A percentile compares a stretch with the other conserved stretches of the same genome.
phyloP scores from a whole-genome alignment of 92 coral and sea anemone species.

The Umimayanthus kanabou region DNA sequence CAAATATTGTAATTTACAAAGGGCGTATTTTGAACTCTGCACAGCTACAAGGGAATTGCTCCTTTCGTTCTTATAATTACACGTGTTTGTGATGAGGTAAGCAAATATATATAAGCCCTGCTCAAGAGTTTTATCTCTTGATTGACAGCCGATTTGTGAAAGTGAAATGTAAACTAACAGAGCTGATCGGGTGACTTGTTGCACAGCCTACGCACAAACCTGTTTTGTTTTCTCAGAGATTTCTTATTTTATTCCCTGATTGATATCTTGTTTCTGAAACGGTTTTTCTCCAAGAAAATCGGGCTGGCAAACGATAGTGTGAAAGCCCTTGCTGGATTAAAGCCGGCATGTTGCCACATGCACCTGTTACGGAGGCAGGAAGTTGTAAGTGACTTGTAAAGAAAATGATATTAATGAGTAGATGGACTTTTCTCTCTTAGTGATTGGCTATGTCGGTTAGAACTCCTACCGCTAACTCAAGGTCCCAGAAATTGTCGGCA shows the following conservation, averaged over 20 bases:
- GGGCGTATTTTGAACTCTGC: too few relatives aligned
- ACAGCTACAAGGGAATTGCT: background rate
- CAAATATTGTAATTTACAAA: background rate
- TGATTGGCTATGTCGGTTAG: background rate
- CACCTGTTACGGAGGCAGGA: background rate
- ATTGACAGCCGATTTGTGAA: background rate
- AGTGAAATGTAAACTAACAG: background rate
- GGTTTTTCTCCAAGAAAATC: background rate
- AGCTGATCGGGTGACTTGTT: background rate
- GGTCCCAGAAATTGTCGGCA: too few relatives aligned
- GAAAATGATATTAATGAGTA: background rate
- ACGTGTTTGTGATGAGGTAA: background rate
- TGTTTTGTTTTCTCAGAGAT: background rate
- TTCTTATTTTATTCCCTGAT: background rate
- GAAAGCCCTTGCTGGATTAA: background rate
- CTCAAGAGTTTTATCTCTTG: background rate
- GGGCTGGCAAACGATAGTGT: background rate
- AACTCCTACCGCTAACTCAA: background rate
- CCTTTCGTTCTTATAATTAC: background rate
- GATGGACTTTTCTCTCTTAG: background rate
- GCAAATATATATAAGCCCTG: background rate
- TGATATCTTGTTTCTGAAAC: background rate
- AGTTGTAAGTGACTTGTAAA: too few relatives aligned
- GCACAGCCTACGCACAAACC: background rate
- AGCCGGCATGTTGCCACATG: background rate